Evolutionary conservation across 1,140 invertebrate species (phyloP).

Genomic region (Drosophila guanche): DNA sequence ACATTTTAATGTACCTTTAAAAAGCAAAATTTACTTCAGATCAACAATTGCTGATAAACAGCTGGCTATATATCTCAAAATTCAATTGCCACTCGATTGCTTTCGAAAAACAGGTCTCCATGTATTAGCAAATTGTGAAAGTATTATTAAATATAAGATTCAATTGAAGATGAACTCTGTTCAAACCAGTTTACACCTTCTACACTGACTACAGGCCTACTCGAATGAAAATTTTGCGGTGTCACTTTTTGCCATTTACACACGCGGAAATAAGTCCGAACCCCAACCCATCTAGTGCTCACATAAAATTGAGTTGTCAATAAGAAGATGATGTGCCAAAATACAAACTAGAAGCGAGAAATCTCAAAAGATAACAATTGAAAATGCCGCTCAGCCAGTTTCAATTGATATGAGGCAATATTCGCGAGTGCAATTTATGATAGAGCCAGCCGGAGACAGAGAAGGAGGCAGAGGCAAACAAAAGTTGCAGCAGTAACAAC

Average conservation of each 20-base stretch:
- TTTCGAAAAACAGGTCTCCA: conserved; percentile 10
- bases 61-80: background rate
- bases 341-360: conserved; percentile 22
- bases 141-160: conserved; percentile 16
- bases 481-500: conserved; percentile 57
- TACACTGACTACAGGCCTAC: conserved; percentile 26
- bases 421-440: conserved; percentile 66
- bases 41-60: background rate
- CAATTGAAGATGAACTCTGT: conserved; percentile 30
- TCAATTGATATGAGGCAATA: conserved; percentile 73
- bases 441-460: conserved; percentile 46
- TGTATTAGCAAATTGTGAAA: conserved; percentile 23
- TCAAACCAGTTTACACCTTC: conserved; percentile 32
- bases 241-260: conserved; percentile 31
- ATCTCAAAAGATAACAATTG: conserved; percentile 57
- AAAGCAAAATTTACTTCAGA: no score
- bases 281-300: conserved; percentile 18
- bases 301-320: conserved; percentile 50
- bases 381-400: conserved; percentile 46
- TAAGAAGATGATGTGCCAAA: conserved; percentile 38
- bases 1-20: conserved; percentile 7
- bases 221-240: conserved; percentile 27
- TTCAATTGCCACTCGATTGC: background rate
- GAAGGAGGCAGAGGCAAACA: conserved; percentile 35
- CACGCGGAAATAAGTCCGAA: conserved; percentile 34